Base-by-base conservation (phyloP, 2,888 invertebrate species). In the Pseudeuparius sepicola region DNA sequence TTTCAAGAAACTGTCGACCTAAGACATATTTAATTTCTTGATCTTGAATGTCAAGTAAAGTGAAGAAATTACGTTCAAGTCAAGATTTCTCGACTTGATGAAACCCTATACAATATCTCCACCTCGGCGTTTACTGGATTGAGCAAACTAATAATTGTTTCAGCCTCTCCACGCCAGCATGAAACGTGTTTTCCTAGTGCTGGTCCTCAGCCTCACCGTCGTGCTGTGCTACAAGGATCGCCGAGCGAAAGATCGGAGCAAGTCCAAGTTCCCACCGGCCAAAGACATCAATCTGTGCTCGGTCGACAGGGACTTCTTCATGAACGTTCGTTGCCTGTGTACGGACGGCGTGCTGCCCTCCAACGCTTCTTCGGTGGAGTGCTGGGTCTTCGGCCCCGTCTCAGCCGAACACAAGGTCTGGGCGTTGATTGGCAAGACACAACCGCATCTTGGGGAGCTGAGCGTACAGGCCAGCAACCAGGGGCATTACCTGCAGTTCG, bases 331-430 rank as follows among this genome's bases (percentile, higher is more conserved):
- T 50, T 83, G 83, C 60, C 72, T 75, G 55, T 82, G 82, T 54
- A 71, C 75, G 49, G 69, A 68, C 34, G 65, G 67, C 28, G 65
- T 67, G 36, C 64, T 45, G 18, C 52, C 66, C 37, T 51, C 66
- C 37, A 65, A 72, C 51, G 80, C 78, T 13, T 75, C 77, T 25
- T 76, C 77, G 48, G 81, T 79, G 28, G 81, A 80, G 59, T 88
- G 87, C 57, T 76, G 78, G 74, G 73, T 86, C 27, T 78, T 83
- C 61, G 55, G 50, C 9, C 75, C 75, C 25, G 70, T 80, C 52
- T 69, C 73, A 4, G 68, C 68, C 39, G 78, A 78, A 47, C 78
- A 83, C 55, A 71, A 73, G 42, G 46, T 80, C 49, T 86, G 86
- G 85, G 71, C 71, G 44, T 70, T 77, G 52, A 39, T 44, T 4